Conservation (phyloP, 2,797 vertebrate species). For the Chiloscyllium punctatum region DNA sequence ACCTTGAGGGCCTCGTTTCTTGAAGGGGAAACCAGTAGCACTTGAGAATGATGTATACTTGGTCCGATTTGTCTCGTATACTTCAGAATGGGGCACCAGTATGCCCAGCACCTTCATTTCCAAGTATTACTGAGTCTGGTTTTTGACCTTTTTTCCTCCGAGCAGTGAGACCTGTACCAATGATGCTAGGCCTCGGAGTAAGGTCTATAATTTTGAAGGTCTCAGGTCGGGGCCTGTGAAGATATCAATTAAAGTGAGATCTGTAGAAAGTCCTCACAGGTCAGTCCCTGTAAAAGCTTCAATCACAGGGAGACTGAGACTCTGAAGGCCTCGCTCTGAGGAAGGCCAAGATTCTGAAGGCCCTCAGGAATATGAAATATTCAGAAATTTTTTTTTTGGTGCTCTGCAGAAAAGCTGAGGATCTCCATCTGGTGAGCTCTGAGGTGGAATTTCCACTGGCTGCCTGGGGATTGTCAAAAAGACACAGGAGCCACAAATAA, state of each 20-base stretch:
- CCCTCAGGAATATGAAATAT: not conserved
- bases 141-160: no score
- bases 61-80: no score
- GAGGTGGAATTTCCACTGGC: not conserved
- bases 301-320: not conserved
- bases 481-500: not conserved
- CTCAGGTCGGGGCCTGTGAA: not conserved
- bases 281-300: not conserved
- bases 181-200: not conserved
- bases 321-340: not conserved
- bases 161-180: no score
- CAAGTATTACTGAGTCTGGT: no score
- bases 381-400: not conserved
- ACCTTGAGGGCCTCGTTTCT: not conserved
- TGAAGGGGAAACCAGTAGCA: no score
- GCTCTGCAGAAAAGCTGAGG: not conserved
- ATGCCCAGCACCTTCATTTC: no score
- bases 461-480: not conserved
- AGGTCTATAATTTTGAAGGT: no score
- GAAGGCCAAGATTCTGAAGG: not conserved
- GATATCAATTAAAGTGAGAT: not conserved
- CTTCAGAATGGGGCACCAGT: no score
- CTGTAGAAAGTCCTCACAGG: not conserved
- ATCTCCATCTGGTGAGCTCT: not conserved
- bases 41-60: no score